Base-by-base conservation (phyloP, 2,797 vertebrate species). In the Etheostoma nigrum region DNA sequence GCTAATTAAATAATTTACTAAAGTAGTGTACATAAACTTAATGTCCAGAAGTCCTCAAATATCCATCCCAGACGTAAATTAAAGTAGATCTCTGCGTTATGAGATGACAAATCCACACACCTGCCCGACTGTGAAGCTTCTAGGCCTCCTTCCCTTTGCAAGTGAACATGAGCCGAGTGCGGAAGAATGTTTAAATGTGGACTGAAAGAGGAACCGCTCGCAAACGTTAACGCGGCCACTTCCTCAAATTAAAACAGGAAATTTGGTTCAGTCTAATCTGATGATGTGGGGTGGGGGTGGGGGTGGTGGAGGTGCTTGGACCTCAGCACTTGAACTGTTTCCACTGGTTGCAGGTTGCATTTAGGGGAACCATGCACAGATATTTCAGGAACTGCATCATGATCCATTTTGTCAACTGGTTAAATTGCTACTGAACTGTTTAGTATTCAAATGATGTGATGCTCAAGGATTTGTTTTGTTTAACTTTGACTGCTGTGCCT, bases 191-290 rank as follows among this genome's bases (percentile, higher is more conserved):
- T 95, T 93, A 93, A 93, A 92, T 92, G 88, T 61, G 64, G 80
- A 79, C 82, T 75, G 88, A 92, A 96, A 95, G 94, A 95, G 95
- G 95, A 96, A 96, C 94, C 92, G 72, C 74, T 48, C 23, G 10
- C 86, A 86, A 94, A 93, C 92, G 90, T 93, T 92, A 83, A 86
- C 84, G 27, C 53, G 45, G 88, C 91, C 85, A 95, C 95, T 96
- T 96, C 95, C 94, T 93, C 91, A 95, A 92, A 91, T 79, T 89
- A 90, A 84, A 91, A 92, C 87, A 87, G 90, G 94, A 93, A 94
- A 94, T 94, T 89, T 77, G 4, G 62, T 85, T 81, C 73, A 64
- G 53, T 81, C 48, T 90, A 83, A 84, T 92, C 87, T 83, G 81
- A 84, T 84, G 58, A 54, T 40, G 65, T 44, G 4, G 67, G 76